Evolutionary conservation across 2,113 vertebrate species (phyloP), one percentile per base, ranked within the genome.

Genomic region (Cathartes aura): DNA sequence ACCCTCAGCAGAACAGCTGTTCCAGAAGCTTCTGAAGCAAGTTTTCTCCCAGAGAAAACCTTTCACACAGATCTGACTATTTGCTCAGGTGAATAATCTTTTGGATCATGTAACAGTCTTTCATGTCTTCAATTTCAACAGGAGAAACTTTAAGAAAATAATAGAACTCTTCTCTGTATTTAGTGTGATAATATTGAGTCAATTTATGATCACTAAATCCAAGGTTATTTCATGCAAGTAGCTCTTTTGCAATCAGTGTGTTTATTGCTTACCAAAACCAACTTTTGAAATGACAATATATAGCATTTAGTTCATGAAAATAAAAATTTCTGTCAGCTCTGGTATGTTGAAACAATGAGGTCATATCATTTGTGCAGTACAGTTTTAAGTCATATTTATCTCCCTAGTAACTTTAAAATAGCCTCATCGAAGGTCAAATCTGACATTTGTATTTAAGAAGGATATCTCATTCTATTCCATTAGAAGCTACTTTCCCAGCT

Each of bases 391-490:
- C 30, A 30, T 83, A 83, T 81, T 88, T 94, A 73, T 90, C 63
- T 90, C 32, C 63, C 42, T 55, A 45, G 27, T 73, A 90, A 73
- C 85, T 90, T 86, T 71, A 92, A 95, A 96, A 96, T 93, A 94
- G 79, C 71, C 78, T 90, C 27, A 43, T 32, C 0, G 19, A 92
- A 97, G 96, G 96, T 96, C 87, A 95, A 53, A 90, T 45, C 74
- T 95, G 90, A 90, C 84, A 90, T 91, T 58, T 76, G 43, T 88
- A 82, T 94, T 94, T 93, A 95, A 95, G 83, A 93, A 78, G 56
- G 53, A 48, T 60, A 91, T 83, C 84, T 94, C 83, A 95, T 96
- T 96, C 75, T 78, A 43, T 96, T 97, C 87, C 52, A 94, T 94
- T 84, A 92, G 86, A 93, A 81, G 59, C 63, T 74, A 38, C 45